Evolutionary conservation across 2,888 invertebrate genomes (phyloP), one percentile per base, ranked within the genome.

Genomic region (Galerucella nymphaeae): DNA sequence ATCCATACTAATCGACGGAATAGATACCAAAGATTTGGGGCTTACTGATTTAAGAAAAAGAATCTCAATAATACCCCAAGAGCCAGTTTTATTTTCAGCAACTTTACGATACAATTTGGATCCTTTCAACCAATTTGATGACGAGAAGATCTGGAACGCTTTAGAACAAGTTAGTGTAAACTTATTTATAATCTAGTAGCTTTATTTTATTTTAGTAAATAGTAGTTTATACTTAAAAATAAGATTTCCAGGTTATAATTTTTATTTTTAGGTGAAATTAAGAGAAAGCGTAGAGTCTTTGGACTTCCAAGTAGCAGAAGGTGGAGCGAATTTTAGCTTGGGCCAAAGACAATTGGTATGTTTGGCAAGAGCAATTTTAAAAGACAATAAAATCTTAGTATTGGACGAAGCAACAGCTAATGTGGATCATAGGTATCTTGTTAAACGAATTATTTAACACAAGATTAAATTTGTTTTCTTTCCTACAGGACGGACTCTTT

Each of bases 11-110:
- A 94, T 97, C 70, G 97, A 97, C 83, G 91, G 90, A 10, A 84
- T 96, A 0, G 90, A 93, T 72, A 93, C 91, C 0, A 90, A 89
- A 59, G 87, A 88, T 18, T 89, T 97, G 48, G 94, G 94, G 1
- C 88, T 97, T 2, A 90, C 93, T 84, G 93, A 94, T 81, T 87
- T 98, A 41, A 88, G 97, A 64, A 90, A 90, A 68, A 93, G 92
- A 80, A 93, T 98, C 70, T 93, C 97, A 0, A 97, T 97, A 73
- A 97, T 98, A 82, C 97, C 97, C 0, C 97, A 97, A 88, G 96
- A 96, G 82, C 96, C 96, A 0, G 92, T 96, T 23, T 85, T 97
- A 16, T 96, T 97, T 85, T 93, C 94, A 0, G 94, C 94, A 13
- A 92, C 93, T 16, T 85, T 97, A 58, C 89, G 96, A 11, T 91